These are phyloP conservation scores for Melospiza melodia DNA, from an alignment of 2,113 vertebrate species.

Conservation along the genomic window DNA sequence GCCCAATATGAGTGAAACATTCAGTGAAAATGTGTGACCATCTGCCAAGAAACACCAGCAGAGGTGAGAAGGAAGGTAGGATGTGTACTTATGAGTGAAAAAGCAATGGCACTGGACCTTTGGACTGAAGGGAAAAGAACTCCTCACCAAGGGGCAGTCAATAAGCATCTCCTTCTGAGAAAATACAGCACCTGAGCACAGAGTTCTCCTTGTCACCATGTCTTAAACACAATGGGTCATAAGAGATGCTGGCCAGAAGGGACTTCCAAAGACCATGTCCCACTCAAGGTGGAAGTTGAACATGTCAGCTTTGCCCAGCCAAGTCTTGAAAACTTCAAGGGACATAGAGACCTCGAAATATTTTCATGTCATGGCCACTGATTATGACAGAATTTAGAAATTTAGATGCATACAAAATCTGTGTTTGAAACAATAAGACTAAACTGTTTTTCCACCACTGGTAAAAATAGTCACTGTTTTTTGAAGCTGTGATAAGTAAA, in stretches of 20 bases:
- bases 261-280: background rate
- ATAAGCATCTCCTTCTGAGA: background rate
- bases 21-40: background rate
- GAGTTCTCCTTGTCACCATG: background rate
- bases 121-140: background rate
- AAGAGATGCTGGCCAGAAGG: background rate
- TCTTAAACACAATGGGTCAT: background rate
- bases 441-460: background rate
- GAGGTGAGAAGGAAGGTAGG: background rate
- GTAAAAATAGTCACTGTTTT: background rate
- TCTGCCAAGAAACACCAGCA: background rate
- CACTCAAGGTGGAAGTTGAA: background rate
- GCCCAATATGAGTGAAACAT: background rate
- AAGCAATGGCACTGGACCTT: background rate
- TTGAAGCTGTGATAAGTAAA: background rate
- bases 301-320: background rate
- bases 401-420: background rate
- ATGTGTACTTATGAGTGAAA: fast-evolving
- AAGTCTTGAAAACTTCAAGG: background rate
- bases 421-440: background rate
- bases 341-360: fast-evolving
- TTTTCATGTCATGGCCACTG: background rate
- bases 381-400: background rate
- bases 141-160: background rate
- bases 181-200: background rate